A percentile compares a stretch with the other conserved stretches of the same genome.
Evolutionary conservation across 2,113 vertebrate genomes (phyloP).

Genomic region (Salminus brasiliensis): DNA sequence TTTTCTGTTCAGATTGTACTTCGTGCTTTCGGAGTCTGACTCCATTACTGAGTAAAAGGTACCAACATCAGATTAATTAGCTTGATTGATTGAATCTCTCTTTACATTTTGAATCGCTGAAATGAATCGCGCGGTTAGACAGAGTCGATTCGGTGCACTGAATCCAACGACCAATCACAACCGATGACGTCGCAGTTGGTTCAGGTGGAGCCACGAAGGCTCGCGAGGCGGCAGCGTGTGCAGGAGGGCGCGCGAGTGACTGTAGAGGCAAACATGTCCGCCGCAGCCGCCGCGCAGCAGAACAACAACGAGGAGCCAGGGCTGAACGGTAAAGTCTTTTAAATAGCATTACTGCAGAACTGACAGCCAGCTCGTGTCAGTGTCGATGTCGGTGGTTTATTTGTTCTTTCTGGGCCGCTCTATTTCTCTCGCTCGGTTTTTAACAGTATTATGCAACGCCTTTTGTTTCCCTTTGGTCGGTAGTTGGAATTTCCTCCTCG

Average conservation of each 20-base stretch:
- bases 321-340: conserved; percentile 73
- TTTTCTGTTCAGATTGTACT: no score
- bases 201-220: conserved; percentile 49
- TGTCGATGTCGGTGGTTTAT: not conserved
- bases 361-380: accelerated
- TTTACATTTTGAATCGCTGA: not conserved
- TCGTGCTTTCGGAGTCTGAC: no score
- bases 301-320: conserved; percentile 80
- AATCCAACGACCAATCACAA: not conserved
- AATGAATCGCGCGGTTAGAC: not conserved
- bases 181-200: conserved; percentile 47
- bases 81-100: no score
- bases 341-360: not conserved
- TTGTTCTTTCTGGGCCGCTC: not conserved
- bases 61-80: no score
- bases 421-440: not conserved
- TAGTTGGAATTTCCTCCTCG: conserved; percentile 68
- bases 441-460: conserved; percentile 39
- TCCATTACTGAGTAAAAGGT: no score
- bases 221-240: conserved; percentile 61
- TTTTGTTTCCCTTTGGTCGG: conserved; percentile 64
- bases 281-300: conserved; percentile 70
- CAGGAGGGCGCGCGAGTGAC: conserved; percentile 49
- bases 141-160: not conserved
- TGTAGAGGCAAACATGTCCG: conserved; percentile 78